Percentiles rank a stretch among this genome's conserved stretches.
These are phyloP conservation scores for Alentia gelatinosa DNA, from an alignment of 2,888 invertebrate species.

Conservation along the genomic window DNA sequence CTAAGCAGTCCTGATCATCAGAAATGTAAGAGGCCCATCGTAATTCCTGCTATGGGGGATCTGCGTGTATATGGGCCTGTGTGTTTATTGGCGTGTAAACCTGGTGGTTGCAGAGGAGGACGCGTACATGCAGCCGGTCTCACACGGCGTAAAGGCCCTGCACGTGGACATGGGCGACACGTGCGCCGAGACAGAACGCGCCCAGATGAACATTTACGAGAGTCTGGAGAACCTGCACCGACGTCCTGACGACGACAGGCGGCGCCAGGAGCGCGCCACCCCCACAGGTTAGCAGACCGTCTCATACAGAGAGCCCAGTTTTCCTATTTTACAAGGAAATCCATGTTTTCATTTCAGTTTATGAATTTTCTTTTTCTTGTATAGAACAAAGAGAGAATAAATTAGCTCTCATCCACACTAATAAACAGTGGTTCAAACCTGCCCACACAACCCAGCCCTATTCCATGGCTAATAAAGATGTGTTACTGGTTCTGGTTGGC, in stretches of 20 bases:
- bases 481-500: too few species aligned
- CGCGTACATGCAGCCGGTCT: constrained; percentile 7
- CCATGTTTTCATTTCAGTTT: too few species aligned
- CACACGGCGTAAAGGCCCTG: not conserved
- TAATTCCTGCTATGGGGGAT: too few species aligned
- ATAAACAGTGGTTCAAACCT: not conserved
- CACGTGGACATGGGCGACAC: not conserved
- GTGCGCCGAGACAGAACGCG: not conserved
- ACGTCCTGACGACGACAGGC: not conserved
- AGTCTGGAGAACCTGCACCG: not conserved
- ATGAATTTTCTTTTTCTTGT: not conserved
- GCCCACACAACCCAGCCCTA: too few species aligned
- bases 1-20: too few species aligned
- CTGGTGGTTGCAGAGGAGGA: not conserved
- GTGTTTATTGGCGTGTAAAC: too few species aligned
- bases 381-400: not conserved
- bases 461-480: too few species aligned
- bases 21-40: too few species aligned
- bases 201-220: constrained; percentile 29
- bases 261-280: not conserved
- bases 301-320: not conserved
- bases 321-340: too few species aligned
- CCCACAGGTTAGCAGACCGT: not conserved
- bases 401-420: not conserved
- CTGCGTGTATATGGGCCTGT: too few species aligned